These are phyloP conservation scores for Paracanthobrama guichenoti DNA, from an alignment of 2,113 vertebrate species.

Conservation along the genomic window DNA sequence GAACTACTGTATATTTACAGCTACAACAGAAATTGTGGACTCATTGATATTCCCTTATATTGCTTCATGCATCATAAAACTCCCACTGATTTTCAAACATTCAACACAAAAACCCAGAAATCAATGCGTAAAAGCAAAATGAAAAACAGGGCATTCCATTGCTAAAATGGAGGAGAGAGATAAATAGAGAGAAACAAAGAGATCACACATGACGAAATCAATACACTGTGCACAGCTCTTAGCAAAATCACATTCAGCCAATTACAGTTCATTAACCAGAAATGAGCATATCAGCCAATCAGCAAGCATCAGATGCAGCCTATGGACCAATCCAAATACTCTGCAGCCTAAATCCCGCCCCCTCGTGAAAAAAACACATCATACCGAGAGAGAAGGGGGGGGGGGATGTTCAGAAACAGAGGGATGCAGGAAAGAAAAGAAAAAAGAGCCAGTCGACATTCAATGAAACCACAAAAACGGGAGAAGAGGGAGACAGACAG, in stretches of 20 bases:
- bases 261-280: slow-evolving; percentile 73
- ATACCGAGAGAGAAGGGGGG: slow-evolving; percentile 66
- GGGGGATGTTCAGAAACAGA: slow-evolving; percentile 57
- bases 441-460: slow-evolving; percentile 71
- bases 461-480: slow-evolving; percentile 64
- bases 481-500: slow-evolving; percentile 42
- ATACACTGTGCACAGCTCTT: slow-evolving; percentile 70
- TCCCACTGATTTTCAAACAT: slow-evolving; percentile 47
- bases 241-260: slow-evolving; percentile 77
- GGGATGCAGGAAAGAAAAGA: slow-evolving; percentile 63
- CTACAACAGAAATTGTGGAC: slow-evolving; percentile 58
- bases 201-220: slow-evolving; percentile 75
- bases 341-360: slow-evolving; percentile 64
- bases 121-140: slow-evolving; percentile 42
- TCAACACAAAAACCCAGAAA: slow-evolving; percentile 49
- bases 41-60: slow-evolving; percentile 62
- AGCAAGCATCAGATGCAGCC: slow-evolving; percentile 80
- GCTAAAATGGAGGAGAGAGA: slow-evolving; percentile 51
- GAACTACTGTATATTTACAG: not conserved
- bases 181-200: slow-evolving; percentile 61
- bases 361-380: slow-evolving; percentile 59
- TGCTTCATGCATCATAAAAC: slow-evolving; percentile 50
- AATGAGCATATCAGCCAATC: slow-evolving; percentile 75
- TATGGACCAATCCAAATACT: slow-evolving; percentile 74
- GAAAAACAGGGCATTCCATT: slow-evolving; percentile 52